Conservation (phyloP, 2,797 vertebrate genomes). For the Hipposideros larvatus region DNA sequence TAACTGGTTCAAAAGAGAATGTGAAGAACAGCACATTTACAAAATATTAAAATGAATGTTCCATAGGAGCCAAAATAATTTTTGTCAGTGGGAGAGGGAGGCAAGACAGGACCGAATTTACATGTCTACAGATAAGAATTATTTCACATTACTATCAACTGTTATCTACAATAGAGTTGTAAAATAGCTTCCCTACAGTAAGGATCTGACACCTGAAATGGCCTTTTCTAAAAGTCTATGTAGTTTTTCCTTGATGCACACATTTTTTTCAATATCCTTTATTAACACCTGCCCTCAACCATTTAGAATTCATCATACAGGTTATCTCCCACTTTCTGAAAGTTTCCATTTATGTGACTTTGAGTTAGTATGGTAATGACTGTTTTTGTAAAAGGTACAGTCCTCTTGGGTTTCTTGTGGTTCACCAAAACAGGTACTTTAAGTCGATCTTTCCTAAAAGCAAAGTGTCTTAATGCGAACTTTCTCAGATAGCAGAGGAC, state of each 20-base stretch:
- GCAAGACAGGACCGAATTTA: neutral
- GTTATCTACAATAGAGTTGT: neutral
- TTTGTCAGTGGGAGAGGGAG: neutral
- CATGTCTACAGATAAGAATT: neutral
- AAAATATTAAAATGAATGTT: constrained; percentile 30
- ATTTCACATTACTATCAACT: neutral
- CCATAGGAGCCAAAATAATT: neutral
- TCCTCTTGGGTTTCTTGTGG: neutral
- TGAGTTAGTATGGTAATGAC: neutral
- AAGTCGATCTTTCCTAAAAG: neutral
- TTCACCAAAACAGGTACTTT: neutral
- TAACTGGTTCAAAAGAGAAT: constrained; percentile 40
- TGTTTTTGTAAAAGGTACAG: neutral
- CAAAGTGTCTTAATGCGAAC: neutral
- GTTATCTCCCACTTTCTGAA: neutral
- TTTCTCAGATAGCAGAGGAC: neutral
- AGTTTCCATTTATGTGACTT: neutral
- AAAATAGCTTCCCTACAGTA: neutral
- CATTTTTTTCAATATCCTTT: neutral
- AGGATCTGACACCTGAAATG: neutral
- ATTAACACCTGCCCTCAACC: neutral
- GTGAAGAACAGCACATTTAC: neutral
- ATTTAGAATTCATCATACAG: neutral
- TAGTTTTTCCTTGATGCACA: neutral
- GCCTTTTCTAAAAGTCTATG: neutral